Evolutionary conservation across 2,888 invertebrate species (phyloP).

Genomic region (Aspidiotus rigidus): DNA sequence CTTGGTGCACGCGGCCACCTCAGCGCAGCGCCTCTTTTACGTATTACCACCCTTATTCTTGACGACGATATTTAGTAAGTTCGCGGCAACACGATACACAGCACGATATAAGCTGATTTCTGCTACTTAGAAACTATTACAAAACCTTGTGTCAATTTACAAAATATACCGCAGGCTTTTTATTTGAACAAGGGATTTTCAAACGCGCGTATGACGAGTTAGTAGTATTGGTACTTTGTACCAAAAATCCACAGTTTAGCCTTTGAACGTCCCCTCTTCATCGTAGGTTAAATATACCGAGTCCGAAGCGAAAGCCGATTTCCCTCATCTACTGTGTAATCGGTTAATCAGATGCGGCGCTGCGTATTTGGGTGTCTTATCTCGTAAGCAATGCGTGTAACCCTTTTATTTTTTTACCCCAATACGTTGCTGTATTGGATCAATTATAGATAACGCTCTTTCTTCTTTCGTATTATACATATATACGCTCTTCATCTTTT

Average conservation of each 20-base stretch:
- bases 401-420: constrained; percentile 19
- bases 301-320: constrained; percentile 3
- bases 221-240: too few species aligned
- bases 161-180: constrained; percentile 31
- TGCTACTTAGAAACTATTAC: constrained; percentile 30
- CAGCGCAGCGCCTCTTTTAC: too few species aligned
- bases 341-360: constrained; percentile 29
- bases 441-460: constrained; percentile 31
- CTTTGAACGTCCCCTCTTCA: background rate
- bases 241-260: too few species aligned
- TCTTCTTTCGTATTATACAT: constrained; percentile 12
- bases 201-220: background rate
- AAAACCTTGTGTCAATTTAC: constrained; percentile 33
- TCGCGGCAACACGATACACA: background rate
- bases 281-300: background rate
- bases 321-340: constrained; percentile 16
- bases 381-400: constrained; percentile 16
- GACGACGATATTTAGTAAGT: too few species aligned
- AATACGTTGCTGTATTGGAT: constrained; percentile 12
- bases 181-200: constrained; percentile 31
- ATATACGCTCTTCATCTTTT: too few species aligned
- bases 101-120: constrained; percentile 9
- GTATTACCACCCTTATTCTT: too few species aligned
- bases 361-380: constrained; percentile 28
- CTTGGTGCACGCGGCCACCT: too few species aligned